Conservation (phyloP, 2,888 invertebrate genomes). For the Parelbella ahira region DNA sequence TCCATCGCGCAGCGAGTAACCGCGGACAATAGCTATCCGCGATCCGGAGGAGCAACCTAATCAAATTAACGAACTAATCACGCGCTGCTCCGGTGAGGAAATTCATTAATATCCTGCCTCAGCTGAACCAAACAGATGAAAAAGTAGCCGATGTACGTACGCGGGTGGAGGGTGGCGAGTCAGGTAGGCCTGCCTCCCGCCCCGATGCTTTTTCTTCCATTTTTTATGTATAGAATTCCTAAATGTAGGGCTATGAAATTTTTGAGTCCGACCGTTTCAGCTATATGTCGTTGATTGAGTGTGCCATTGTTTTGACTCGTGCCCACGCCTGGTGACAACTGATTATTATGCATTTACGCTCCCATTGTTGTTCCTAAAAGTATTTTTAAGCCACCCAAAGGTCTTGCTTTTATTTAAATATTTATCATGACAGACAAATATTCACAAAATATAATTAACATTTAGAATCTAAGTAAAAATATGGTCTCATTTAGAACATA, state of each 20-base stretch:
- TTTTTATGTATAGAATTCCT: slow-evolving; percentile 37
- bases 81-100: slow-evolving; percentile 83
- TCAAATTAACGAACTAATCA: slow-evolving; percentile 84
- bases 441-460: no score
- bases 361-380: slow-evolving; percentile 8
- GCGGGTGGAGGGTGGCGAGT: slow-evolving; percentile 28
- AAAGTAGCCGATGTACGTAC: slow-evolving; percentile 42
- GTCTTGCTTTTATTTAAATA: no score
- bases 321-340: slow-evolving; percentile 15
- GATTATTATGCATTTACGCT: slow-evolving; percentile 19
- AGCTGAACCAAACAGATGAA: slow-evolving; percentile 48
- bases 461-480: no score
- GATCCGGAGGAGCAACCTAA: slow-evolving; percentile 68
- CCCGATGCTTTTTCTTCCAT: slow-evolving; percentile 30
- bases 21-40: slow-evolving; percentile 27
- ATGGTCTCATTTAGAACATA: no score
- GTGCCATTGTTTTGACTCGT: slow-evolving; percentile 23
- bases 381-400: no score
- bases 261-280: slow-evolving; percentile 28
- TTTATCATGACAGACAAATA: no score
- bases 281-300: slow-evolving; percentile 27
- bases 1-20: slow-evolving; percentile 25
- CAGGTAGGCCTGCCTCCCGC: slow-evolving; percentile 27
- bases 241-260: slow-evolving; percentile 34
- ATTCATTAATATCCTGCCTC: slow-evolving; percentile 85